These are phyloP conservation scores for Metopolophium dirhodum DNA, from an alignment of 1,140 invertebrate species.

Conservation along the genomic window DNA sequence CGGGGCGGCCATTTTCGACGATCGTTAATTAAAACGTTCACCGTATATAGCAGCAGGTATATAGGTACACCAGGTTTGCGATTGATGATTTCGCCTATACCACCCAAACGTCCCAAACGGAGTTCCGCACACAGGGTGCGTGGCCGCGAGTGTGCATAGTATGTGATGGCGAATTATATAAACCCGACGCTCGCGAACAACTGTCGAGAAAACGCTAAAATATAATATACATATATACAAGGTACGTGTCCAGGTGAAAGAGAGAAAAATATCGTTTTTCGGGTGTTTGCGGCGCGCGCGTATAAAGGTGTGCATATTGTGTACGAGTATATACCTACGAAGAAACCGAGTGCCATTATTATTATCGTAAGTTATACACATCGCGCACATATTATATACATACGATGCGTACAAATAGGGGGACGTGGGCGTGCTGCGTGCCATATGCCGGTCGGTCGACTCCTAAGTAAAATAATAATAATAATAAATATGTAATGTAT, in stretches of 20 bases:
- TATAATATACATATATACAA: not conserved
- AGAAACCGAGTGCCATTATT: not conserved
- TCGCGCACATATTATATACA: not conserved
- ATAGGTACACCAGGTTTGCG: not conserved
- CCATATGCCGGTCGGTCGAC: conserved; percentile 31
- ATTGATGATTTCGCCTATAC: not conserved
- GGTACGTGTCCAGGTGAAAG: conserved; percentile 26
- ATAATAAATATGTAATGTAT: too few species aligned
- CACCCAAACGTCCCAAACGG: too few species aligned
- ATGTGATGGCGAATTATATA: not conserved
- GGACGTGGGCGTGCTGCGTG: conserved; percentile 38
- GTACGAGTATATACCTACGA: not conserved
- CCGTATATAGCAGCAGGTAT: not conserved
- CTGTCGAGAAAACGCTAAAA: not conserved
- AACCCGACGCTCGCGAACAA: not conserved
- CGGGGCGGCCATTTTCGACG: not conserved
- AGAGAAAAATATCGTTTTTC: conserved; percentile 29
- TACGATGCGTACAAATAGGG: not conserved
- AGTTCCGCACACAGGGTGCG: too few species aligned
- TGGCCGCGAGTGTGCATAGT: not conserved
- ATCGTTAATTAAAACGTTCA: conserved; percentile 5
- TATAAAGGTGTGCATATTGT: too few species aligned
- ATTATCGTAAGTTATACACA: not conserved
- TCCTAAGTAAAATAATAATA: conserved; percentile 9
- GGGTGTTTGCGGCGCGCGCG: not conserved